These are phyloP conservation scores for Rhegmatorhina hoffmannsi DNA, from an alignment of 2,113 vertebrate species.

Conservation along the genomic window DNA sequence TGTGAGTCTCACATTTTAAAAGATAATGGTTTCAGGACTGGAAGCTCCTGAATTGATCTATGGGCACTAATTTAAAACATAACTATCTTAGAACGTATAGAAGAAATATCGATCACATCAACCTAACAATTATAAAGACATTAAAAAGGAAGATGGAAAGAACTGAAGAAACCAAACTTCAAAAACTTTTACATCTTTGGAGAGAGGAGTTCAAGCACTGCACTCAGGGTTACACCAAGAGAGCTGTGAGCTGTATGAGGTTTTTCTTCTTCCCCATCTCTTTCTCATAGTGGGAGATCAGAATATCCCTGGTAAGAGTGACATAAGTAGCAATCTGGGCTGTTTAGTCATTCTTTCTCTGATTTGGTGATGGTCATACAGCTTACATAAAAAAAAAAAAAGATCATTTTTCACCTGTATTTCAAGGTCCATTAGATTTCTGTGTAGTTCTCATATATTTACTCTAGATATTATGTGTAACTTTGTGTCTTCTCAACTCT, in stretches of 20 bases:
- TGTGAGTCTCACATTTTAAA: neutral
- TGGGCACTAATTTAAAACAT: neutral
- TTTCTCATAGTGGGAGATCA: neutral
- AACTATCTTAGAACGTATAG: neutral
- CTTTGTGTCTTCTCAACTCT: neutral
- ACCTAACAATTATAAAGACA: neutral
- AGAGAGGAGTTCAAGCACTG: neutral
- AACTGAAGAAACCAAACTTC: neutral
- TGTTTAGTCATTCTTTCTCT: neutral
- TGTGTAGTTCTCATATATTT: neutral
- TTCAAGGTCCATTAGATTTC: neutral
- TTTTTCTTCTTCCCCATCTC: neutral
- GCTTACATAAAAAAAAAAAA: neutral
- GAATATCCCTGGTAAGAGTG: neutral
- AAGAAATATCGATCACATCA: neutral
- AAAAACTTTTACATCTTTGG: neutral
- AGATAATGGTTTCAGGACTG: neutral
- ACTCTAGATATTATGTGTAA: neutral
- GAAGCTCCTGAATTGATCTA: neutral
- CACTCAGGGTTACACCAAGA: rapidly evolving
- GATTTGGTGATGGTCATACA: neutral
- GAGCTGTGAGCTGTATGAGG: neutral
- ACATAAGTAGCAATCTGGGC: neutral
- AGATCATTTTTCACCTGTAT: neutral
- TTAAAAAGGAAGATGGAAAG: neutral